Evolutionary conservation across 2,113 vertebrate species (phyloP), one percentile per base, ranked within the genome.

Genomic region (Chlorodrepanis virens): DNA sequence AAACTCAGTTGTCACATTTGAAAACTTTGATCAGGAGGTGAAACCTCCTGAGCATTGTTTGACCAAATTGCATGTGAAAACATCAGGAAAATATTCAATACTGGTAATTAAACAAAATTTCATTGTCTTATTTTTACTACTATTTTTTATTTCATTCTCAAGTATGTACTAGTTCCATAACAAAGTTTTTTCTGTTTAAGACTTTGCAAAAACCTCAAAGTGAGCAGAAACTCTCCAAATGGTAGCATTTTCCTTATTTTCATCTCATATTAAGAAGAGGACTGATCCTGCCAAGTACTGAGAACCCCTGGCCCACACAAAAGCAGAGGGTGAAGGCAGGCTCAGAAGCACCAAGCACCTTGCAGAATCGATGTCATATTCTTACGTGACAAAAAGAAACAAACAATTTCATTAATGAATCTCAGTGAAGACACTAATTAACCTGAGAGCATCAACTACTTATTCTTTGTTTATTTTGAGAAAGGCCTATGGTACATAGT

Each of bases 191-290:
- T 47, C 44, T 47, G 10, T 50, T 67, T 78, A 59, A 88, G 93
- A 91, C 82, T 95, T 93, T 86, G 90, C 71, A 86, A 95, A 95
- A 96, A 83, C 78, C 67, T 91, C 80, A 60, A 37, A 89, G 16
- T 27, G 33, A 85, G 79, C 71, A 33, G 49, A 94, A 95, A 95
- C 37, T 27, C 52, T 83, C 52, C 54, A 80, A 74, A 53, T 45
- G 14, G 8, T 27, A 93, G 67, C 71, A 87, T 74, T 95, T 93
- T 95, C 80, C 92, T 96, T 96, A 84, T 94, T 97, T 97, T 96
- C 69, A 97, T 72, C 90, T 91, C 80, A 83, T 15, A 92, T 53
- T 84, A 92, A 96, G 93, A 87, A 64, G 35, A 95, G 81, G 84
- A 96, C 39, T 61, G 59, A 81, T 75, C 54, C 82, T 77, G 14